These are phyloP conservation scores for Manacus vitellinus DNA, from an alignment of 2,113 vertebrate genomes.

Conservation along the genomic window DNA sequence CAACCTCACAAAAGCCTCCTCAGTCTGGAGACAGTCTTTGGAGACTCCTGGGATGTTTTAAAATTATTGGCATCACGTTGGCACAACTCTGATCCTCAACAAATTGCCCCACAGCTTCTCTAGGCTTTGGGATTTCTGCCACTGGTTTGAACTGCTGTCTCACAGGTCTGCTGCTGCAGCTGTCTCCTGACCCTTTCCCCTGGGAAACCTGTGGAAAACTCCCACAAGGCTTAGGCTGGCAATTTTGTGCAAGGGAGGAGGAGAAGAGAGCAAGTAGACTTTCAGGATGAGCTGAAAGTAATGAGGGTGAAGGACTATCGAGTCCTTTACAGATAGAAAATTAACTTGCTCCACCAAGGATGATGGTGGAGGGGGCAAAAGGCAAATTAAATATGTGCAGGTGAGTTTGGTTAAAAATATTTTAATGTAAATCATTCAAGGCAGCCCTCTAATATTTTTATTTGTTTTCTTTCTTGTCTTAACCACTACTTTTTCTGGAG, in stretches of 20 bases:
- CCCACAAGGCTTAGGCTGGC: background rate
- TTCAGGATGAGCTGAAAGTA: background rate
- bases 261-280: background rate
- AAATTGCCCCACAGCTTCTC: background rate
- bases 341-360: background rate
- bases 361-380: background rate
- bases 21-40: rapidly evolving
- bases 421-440: background rate
- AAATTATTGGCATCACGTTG: rapidly evolving
- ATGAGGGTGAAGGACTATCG: background rate
- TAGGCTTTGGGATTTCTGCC: background rate
- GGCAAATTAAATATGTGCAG: background rate
- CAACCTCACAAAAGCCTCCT: background rate
- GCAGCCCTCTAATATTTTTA: background rate
- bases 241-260: background rate
- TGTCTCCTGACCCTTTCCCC: background rate
- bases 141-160: background rate
- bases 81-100: no score
- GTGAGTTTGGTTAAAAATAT: background rate
- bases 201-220: background rate
- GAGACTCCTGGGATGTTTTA: background rate
- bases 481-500: background rate
- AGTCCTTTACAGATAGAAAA: background rate
- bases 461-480: background rate
- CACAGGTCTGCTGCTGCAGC: background rate